phyloP scores from a whole-genome alignment of 2,888 invertebrate genomes.

The Griposia aprilina region DNA sequence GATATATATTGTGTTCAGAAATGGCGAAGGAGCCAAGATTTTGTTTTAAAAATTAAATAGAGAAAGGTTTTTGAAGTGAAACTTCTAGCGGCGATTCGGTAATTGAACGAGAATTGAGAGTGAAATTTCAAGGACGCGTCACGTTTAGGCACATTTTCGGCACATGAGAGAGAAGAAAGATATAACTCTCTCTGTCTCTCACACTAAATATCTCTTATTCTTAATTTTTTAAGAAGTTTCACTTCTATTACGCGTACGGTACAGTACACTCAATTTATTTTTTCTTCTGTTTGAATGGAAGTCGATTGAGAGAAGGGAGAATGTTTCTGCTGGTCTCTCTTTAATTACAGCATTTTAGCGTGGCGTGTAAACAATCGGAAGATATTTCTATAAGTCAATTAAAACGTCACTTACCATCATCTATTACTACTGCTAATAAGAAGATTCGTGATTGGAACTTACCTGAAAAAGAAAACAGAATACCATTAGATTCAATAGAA shows the following conservation, averaged over 20 bases:
- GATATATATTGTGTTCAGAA: constrained; percentile 20
- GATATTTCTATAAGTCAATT: not conserved
- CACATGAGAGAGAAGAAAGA: not conserved
- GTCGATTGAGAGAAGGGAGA: constrained; percentile 15
- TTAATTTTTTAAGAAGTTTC: not conserved
- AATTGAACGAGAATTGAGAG: not conserved
- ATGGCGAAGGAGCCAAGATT: constrained; percentile 19
- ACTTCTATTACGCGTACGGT: not conserved
- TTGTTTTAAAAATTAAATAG: constrained; percentile 15
- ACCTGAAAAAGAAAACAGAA: constrained; percentile 51
- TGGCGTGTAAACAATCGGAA: not conserved
- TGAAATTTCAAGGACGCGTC: not conserved
- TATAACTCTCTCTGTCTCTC: not conserved
- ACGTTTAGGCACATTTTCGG: not conserved
- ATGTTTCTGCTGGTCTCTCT: not conserved
- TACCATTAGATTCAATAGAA: constrained; percentile 6
- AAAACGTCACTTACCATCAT: constrained; percentile 26
- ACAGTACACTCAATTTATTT: not conserved
- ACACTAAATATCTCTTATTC: not conserved
- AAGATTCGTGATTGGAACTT: constrained; percentile 40
- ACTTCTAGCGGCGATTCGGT: not conserved
- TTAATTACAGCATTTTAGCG: too few relatives aligned
- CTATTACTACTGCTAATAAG: constrained; percentile 7
- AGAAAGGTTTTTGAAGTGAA: constrained; percentile 5
- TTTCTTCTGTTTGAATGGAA: not conserved